phyloP scores from a whole-genome alignment of 2,888 invertebrate species.

The Hydrotaea diabolus region DNA sequence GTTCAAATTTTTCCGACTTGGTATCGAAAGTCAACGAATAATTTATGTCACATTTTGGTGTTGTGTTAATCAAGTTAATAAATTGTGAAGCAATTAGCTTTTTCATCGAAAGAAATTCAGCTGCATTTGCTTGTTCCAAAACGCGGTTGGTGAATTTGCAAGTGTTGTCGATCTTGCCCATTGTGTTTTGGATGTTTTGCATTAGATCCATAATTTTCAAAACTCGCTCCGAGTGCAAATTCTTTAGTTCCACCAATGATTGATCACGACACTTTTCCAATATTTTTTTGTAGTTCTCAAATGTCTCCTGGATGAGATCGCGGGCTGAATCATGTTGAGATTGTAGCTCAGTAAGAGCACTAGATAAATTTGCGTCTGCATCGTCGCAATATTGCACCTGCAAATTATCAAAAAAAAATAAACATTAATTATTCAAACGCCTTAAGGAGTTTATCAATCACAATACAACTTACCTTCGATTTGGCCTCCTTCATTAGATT shows the following conservation, averaged over 20 bases:
- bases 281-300: conserved; percentile 89
- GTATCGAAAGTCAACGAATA: conserved; percentile 91
- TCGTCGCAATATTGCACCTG: conserved; percentile 87
- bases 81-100: conserved; percentile 90
- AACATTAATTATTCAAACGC: neutral
- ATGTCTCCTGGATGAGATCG: conserved; percentile 90
- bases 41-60: conserved; percentile 90
- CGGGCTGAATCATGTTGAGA: conserved; percentile 93
- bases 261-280: conserved; percentile 91
- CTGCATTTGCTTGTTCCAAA: conserved; percentile 90
- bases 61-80: conserved; percentile 88
- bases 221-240: conserved; percentile 91
- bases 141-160: conserved; percentile 91
- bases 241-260: conserved; percentile 87
- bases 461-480: conserved; percentile 81
- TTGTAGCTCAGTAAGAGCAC: conserved; percentile 91
- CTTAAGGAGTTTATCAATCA: neutral
- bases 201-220: conserved; percentile 94
- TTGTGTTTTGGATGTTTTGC: conserved; percentile 91
- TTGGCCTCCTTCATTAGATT: conserved; percentile 88
- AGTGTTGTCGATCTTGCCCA: conserved; percentile 92
- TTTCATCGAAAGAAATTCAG: conserved; percentile 91
- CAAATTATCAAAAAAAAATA: conserved; percentile 8
- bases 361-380: conserved; percentile 88
- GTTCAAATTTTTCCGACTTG: conserved; percentile 89